Percentiles rank a stretch among this genome's conserved stretches.
phyloP scores from a whole-genome alignment of 2,113 vertebrate species.

The Pipra filicauda region DNA sequence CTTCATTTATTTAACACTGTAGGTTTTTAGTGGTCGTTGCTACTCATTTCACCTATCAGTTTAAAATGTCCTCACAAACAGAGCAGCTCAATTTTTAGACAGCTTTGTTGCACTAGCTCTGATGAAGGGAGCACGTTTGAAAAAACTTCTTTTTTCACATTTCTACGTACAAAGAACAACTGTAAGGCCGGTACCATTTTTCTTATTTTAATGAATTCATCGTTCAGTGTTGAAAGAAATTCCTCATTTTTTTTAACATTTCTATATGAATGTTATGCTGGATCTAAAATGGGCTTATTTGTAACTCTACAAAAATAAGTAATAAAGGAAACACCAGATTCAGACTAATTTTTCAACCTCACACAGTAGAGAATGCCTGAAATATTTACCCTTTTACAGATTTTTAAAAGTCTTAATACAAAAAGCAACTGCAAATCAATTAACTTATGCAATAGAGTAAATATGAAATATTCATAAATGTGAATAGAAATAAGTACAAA shows the following conservation, averaged over 20 bases:
- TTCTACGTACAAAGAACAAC: not conserved
- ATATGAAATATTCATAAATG: not conserved
- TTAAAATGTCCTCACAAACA: not conserved
- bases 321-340: not conserved
- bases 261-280: not conserved
- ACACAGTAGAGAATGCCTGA: not conserved
- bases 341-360: not conserved
- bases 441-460: not conserved
- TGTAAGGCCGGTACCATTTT: not conserved
- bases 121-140: not conserved
- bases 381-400: not conserved
- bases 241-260: not conserved
- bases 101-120: not conserved
- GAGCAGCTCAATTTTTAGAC: not conserved
- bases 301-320: not conserved
- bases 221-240: not conserved
- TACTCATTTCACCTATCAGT: not conserved
- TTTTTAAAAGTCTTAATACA: not conserved
- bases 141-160: not conserved
- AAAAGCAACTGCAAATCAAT: not conserved
- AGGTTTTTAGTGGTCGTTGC: not conserved
- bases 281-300: not conserved
- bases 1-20: not conserved
- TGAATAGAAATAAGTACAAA: not conserved
- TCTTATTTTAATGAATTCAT: not conserved